These are phyloP conservation scores for Shargacucullia verbasci DNA, from an alignment of 2,888 invertebrate genomes.

Conservation along the genomic window DNA sequence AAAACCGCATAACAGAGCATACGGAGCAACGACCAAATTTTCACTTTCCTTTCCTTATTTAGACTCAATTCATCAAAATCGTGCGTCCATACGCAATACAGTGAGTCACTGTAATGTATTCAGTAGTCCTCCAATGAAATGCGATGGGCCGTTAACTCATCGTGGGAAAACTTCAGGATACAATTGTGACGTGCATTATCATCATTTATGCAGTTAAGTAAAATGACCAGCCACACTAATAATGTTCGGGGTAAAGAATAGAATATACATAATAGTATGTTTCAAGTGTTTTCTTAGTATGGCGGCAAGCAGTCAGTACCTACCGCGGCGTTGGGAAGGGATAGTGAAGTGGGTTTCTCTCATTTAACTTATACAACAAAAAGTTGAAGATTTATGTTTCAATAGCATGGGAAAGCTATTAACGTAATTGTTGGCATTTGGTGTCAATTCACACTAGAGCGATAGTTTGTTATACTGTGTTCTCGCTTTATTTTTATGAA, in stretches of 20 bases:
- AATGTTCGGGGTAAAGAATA: constrained; percentile 6
- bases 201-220: constrained; percentile 33
- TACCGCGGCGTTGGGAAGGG: not conserved
- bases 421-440: not conserved
- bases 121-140: constrained; percentile 60
- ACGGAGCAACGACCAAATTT: constrained; percentile 13
- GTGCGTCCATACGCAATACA: constrained; percentile 30
- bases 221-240: constrained; percentile 19
- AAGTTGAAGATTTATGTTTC: not conserved
- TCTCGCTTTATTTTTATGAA: constrained; percentile 3
- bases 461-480: not conserved
- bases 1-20: constrained; percentile 10
- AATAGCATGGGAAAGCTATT: not conserved
- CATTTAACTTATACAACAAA: not conserved
- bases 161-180: constrained; percentile 57
- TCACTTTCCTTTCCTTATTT: constrained; percentile 41
- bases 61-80: constrained; percentile 15
- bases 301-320: not conserved
- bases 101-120: constrained; percentile 50
- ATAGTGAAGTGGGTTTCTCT: not conserved
- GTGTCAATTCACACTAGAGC: not conserved
- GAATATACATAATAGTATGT: too few relatives aligned
- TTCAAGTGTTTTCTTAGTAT: not conserved
- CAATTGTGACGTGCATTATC: constrained; percentile 45
- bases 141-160: constrained; percentile 54